These are phyloP conservation scores for Enhydra lutris DNA, from an alignment of 2,113 vertebrate genomes.

Conservation along the genomic window DNA sequence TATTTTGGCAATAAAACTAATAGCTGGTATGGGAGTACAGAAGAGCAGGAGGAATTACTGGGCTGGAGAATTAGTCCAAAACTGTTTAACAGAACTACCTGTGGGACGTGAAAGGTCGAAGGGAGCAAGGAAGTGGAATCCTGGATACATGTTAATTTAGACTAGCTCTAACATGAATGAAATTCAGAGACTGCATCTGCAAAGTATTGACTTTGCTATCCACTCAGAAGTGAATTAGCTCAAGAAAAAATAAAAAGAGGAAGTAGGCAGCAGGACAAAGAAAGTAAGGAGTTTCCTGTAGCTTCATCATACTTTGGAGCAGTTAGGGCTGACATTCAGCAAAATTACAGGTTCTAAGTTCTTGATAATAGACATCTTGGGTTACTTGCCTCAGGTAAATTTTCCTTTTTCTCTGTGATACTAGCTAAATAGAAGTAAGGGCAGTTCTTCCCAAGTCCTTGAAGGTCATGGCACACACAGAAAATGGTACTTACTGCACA, in stretches of 20 bases:
- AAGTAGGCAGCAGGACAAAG: background rate
- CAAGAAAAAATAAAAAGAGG: background rate
- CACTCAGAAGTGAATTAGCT: background rate
- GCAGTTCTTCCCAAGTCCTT: background rate
- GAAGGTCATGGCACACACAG: background rate
- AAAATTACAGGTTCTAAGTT: background rate
- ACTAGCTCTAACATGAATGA: background rate
- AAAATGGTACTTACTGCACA: background rate
- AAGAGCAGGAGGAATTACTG: background rate
- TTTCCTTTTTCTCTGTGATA: background rate
- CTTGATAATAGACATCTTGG: background rate
- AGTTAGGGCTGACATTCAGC: background rate
- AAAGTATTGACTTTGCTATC: constrained; percentile 13
- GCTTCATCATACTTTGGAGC: background rate
- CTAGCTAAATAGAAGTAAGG: background rate
- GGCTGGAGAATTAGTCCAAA: constrained; percentile 3
- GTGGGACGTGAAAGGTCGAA: background rate
- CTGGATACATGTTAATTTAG: background rate
- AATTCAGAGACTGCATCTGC: constrained; percentile 14
- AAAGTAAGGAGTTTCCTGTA: background rate
- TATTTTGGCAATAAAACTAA: background rate
- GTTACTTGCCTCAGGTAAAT: background rate
- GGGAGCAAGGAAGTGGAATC: background rate
- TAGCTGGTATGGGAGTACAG: background rate
- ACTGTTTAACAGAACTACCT: background rate